Evolutionary conservation across 2,113 vertebrate species (phyloP).

Genomic region (Boulengeromyrus knoepffleri): DNA sequence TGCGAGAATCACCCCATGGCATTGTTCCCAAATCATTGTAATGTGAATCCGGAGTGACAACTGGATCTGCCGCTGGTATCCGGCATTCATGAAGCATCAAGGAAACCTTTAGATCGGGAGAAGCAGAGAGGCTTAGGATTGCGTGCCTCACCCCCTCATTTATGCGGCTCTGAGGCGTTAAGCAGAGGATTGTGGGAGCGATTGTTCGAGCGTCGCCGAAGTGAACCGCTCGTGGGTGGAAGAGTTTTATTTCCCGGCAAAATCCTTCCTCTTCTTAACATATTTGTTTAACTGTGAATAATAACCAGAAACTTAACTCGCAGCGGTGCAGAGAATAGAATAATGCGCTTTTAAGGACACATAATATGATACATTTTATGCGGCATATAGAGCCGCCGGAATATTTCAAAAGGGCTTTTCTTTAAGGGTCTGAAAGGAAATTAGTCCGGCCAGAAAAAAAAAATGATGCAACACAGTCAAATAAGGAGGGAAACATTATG

Average conservation of each 20-base stretch:
- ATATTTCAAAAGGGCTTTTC: constrained; percentile 62
- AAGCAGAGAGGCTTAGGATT: constrained; percentile 73
- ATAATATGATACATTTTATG: constrained; percentile 69
- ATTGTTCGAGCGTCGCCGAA: constrained; percentile 65
- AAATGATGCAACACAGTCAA: constrained; percentile 46
- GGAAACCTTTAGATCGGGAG: constrained; percentile 69
- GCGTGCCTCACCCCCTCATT: constrained; percentile 74
- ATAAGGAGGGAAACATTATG: constrained; percentile 49
- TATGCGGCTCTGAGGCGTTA: constrained; percentile 74
- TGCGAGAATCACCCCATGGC: constrained; percentile 59
- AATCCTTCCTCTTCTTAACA: constrained; percentile 57
- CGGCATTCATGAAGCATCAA: constrained; percentile 70
- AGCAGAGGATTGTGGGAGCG: constrained; percentile 74
- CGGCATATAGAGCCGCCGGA: constrained; percentile 54
- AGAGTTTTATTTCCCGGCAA: constrained; percentile 62
- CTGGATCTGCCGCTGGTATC: constrained; percentile 63
- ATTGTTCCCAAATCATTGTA: constrained; percentile 77
- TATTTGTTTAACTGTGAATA: constrained; percentile 62
- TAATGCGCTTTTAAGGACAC: constrained; percentile 75
- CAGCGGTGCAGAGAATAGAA: constrained; percentile 58
- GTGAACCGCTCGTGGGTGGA: constrained; percentile 63
- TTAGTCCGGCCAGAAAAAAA: constrained; percentile 45
- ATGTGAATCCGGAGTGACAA: constrained; percentile 77
- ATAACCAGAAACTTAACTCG: constrained; percentile 71
- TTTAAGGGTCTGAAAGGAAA: constrained; percentile 67